Evolutionary conservation across 2,888 invertebrate genomes (phyloP).

Genomic region (Drosophila rubida): DNA sequence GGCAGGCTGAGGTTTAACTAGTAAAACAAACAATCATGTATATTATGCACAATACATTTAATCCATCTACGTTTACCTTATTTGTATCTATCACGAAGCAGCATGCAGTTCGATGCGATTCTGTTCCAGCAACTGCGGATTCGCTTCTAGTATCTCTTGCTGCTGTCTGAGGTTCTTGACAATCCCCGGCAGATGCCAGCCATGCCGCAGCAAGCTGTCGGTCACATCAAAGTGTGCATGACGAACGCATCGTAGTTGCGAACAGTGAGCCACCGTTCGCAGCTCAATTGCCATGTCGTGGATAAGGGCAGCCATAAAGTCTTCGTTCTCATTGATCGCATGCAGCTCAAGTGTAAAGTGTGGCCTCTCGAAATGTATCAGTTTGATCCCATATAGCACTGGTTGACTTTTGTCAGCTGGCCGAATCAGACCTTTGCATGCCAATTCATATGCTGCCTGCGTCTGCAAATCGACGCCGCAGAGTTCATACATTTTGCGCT

Average conservation of each 20-base stretch:
- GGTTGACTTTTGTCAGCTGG: conserved; percentile 90
- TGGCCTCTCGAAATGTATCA: conserved; percentile 92
- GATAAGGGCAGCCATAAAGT: conserved; percentile 91
- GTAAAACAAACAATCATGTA: background rate
- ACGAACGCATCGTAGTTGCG: conserved; percentile 91
- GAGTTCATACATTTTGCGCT: conserved; percentile 92
- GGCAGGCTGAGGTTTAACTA: conserved; percentile 14
- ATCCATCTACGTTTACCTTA: conserved; percentile 9
- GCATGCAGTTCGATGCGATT: conserved; percentile 70
- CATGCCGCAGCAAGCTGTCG: conserved; percentile 91
- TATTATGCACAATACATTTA: background rate
- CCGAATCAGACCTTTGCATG: conserved; percentile 91
- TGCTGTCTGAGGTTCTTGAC: conserved; percentile 88
- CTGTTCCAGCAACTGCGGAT: conserved; percentile 80
- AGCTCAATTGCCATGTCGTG: conserved; percentile 93
- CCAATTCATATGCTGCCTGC: conserved; percentile 95
- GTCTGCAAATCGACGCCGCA: conserved; percentile 93
- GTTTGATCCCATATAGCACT: conserved; percentile 93
- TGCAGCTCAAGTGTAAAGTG: conserved; percentile 95
- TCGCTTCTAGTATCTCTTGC: conserved; percentile 85
- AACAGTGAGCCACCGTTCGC: conserved; percentile 92
- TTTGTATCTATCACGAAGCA: background rate
- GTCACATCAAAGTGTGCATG: conserved; percentile 92
- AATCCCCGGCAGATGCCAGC: conserved; percentile 91
- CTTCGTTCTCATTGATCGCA: conserved; percentile 93